Evolutionary conservation across 2,113 vertebrate species (phyloP).

Genomic region (Oryzias javanicus): DNA sequence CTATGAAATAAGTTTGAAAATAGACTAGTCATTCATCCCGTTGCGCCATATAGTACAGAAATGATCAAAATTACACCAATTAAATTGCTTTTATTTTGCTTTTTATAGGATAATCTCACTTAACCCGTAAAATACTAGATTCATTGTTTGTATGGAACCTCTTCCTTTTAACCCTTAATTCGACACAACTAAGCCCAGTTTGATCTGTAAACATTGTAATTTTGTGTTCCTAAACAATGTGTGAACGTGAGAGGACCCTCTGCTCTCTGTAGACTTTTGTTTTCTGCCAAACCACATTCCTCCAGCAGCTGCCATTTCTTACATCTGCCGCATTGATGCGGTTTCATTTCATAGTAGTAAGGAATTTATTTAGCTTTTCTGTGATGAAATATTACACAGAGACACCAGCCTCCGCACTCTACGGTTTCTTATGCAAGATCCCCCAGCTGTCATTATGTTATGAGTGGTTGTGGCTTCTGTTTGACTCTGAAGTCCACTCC

Average conservation of each 20-base stretch:
- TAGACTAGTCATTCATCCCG: too few relatives aligned
- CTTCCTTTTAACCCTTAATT: too few relatives aligned
- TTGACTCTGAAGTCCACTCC: slow-evolving; percentile 40
- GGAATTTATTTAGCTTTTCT: slow-evolving; percentile 78
- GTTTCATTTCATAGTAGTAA: slow-evolving; percentile 70
- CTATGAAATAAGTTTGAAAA: too few relatives aligned
- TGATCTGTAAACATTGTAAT: slow-evolving; percentile 43
- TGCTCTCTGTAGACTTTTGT: slow-evolving; percentile 37
- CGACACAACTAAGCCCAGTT: slow-evolving; percentile 23
- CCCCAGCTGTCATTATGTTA: slow-evolving; percentile 66
- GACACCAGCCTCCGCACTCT: slow-evolving; percentile 57
- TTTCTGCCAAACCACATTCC: slow-evolving; percentile 75
- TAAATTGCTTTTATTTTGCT: too few relatives aligned
- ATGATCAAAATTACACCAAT: too few relatives aligned
- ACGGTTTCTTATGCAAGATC: slow-evolving; percentile 66
- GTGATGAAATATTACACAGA: slow-evolving; percentile 77
- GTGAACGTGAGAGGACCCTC: slow-evolving; percentile 66
- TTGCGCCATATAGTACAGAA: too few relatives aligned
- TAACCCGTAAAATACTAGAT: too few relatives aligned
- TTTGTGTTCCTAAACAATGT: slow-evolving; percentile 66
- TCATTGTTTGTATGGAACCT: too few relatives aligned
- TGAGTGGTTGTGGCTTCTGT: slow-evolving; percentile 66
- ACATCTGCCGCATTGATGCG: slow-evolving; percentile 79
- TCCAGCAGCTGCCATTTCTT: slow-evolving; percentile 75
- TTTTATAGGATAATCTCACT: too few relatives aligned